Evolutionary conservation across 2,797 vertebrate genomes (phyloP).

Genomic region (Diplodus puntazzo): DNA sequence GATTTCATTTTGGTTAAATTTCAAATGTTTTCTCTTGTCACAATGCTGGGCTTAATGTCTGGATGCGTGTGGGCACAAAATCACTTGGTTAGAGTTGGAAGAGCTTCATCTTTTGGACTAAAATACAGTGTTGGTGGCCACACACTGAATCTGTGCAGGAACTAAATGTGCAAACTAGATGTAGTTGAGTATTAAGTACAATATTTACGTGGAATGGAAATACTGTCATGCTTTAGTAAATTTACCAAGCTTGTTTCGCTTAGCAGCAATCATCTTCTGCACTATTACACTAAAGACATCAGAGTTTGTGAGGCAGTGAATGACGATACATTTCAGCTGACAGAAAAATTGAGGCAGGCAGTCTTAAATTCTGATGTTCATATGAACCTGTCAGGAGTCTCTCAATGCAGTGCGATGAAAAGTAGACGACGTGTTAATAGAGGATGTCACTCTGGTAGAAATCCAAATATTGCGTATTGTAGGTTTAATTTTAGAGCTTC

Average conservation of each 20-base stretch:
- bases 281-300: background rate
- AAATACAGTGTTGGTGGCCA: background rate
- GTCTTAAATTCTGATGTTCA: background rate
- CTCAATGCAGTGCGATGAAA: background rate
- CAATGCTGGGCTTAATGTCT: too few species aligned
- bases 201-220: background rate
- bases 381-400: slow-evolving; percentile 2
- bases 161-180: background rate
- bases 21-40: too few species aligned
- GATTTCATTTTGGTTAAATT: too few species aligned
- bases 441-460: background rate
- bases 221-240: background rate
- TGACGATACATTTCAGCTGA: slow-evolving; percentile 3
- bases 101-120: too few species aligned
- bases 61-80: too few species aligned
- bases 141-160: background rate
- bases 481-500: background rate
- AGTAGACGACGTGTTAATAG: background rate
- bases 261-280: background rate
- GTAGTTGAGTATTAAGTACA: background rate
- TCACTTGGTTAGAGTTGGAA: too few species aligned
- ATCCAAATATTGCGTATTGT: background rate
- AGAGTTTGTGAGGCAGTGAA: background rate
- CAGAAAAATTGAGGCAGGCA: background rate
- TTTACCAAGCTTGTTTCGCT: background rate